Evolutionary conservation across 1,140 invertebrate genomes (phyloP).

Genomic region (Eufriesea mexicana): DNA sequence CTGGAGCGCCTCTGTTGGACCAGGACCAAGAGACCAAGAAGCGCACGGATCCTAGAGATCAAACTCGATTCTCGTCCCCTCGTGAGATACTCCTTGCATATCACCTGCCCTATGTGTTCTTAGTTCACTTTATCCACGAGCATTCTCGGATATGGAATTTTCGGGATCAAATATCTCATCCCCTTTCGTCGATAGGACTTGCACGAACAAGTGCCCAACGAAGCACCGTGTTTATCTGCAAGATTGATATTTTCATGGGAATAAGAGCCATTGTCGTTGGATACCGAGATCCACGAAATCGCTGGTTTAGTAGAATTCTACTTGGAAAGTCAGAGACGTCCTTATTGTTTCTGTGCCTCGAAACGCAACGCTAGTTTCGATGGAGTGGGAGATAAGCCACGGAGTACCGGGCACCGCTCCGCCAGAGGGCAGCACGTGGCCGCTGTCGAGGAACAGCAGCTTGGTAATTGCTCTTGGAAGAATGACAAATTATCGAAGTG

Average conservation of each 20-base stretch:
- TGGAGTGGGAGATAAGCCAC: too few species aligned
- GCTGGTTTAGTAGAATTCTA: too few species aligned
- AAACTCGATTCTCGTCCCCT: conserved; percentile 43
- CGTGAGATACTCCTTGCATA: conserved; percentile 19
- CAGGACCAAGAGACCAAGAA: conserved; percentile 54
- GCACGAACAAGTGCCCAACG: neutral
- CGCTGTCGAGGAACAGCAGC: too few species aligned
- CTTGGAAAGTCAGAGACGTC: neutral
- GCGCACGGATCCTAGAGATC: conserved; percentile 19
- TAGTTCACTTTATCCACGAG: conserved; percentile 34
- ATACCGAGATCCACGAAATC: neutral
- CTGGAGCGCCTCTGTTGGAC: conserved; percentile 52
- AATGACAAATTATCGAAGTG: neutral
- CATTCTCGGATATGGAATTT: conserved; percentile 6
- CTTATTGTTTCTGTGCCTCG: neutral
- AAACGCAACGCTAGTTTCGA: too few species aligned
- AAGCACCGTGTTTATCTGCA: conserved; percentile 25
- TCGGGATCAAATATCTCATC: conserved; percentile 30
- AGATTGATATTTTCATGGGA: conserved; percentile 27
- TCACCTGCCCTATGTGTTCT: conserved; percentile 31
- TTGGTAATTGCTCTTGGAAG: too few species aligned
- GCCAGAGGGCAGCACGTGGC: too few species aligned
- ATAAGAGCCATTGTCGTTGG: conserved; percentile 5
- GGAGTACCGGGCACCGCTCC: too few species aligned
- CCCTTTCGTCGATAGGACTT: conserved; percentile 5